A percentile compares a stretch with the other conserved stretches of the same genome.
Evolutionary conservation across 2,797 vertebrate genomes (phyloP).

Genomic region (Halcyon smyrnensis): DNA sequence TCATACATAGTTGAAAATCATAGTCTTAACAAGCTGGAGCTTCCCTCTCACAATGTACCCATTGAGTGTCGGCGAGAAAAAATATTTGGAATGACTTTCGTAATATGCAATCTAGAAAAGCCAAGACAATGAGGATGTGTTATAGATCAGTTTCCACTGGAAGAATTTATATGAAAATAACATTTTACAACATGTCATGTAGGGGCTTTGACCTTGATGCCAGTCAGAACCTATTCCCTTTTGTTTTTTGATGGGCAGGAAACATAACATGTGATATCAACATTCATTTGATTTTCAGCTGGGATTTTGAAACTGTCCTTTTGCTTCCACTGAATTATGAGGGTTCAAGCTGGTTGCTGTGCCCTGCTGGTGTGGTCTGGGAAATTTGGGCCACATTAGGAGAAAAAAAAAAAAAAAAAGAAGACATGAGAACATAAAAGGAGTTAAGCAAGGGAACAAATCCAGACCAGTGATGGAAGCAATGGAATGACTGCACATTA

Average conservation of each 20-base stretch:
- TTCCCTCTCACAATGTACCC: not conserved
- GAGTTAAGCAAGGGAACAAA: not conserved
- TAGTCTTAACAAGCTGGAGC: not conserved
- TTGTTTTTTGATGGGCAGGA: not conserved
- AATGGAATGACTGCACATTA: not conserved
- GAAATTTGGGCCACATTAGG: not conserved
- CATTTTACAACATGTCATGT: not conserved
- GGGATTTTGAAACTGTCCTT: not conserved
- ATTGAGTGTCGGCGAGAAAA: not conserved
- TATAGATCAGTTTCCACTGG: not conserved
- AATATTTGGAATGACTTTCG: slow-evolving; percentile 2
- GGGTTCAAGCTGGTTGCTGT: not conserved
- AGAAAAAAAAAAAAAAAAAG: not conserved
- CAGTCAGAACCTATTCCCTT: not conserved
- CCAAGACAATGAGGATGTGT: not conserved
- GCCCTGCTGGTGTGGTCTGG: not conserved
- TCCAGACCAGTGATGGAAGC: not conserved
- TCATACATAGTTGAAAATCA: not conserved
- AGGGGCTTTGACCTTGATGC: not conserved
- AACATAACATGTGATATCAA: not conserved
- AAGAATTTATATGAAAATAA: not conserved
- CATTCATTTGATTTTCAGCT: not conserved
- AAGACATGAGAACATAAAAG: not conserved
- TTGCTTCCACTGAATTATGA: not conserved
- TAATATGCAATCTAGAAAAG: not conserved